Evolutionary conservation across 2,888 invertebrate species (phyloP).

Genomic region (Maniola hyperantus): DNA sequence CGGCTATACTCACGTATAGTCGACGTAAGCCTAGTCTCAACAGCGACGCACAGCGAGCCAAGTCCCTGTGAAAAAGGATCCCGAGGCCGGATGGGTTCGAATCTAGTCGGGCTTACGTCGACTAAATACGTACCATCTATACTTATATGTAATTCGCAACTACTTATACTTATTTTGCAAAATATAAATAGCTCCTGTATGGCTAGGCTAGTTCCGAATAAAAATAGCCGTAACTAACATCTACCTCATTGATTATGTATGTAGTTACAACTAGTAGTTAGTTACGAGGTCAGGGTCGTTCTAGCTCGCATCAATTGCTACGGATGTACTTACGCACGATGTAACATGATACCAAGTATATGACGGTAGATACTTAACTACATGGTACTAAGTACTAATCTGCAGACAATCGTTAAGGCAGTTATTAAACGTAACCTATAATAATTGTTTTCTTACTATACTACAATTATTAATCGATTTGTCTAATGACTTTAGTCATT

Average conservation of each 20-base stretch:
- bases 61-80: no score
- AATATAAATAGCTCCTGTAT: no score
- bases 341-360: conserved; percentile 24
- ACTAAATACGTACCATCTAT: no score
- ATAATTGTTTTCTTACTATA: conserved; percentile 17
- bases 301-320: conserved; percentile 30
- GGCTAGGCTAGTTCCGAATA: background rate
- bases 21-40: no score
- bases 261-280: conserved; percentile 17
- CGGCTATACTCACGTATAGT: no score
- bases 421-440: conserved; percentile 23
- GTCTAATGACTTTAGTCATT: background rate
- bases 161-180: no score
- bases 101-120: no score
- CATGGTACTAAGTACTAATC: background rate
- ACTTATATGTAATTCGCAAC: no score
- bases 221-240: conserved; percentile 14
- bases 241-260: conserved; percentile 26
- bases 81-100: no score
- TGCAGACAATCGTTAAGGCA: conserved; percentile 7
- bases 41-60: no score
- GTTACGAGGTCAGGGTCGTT: conserved; percentile 33
- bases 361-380: background rate
- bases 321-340: conserved; percentile 26
- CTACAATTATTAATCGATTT: conserved; percentile 13